Conservation (phyloP, 2,113 vertebrate genomes). For the Colossoma macropomum region DNA sequence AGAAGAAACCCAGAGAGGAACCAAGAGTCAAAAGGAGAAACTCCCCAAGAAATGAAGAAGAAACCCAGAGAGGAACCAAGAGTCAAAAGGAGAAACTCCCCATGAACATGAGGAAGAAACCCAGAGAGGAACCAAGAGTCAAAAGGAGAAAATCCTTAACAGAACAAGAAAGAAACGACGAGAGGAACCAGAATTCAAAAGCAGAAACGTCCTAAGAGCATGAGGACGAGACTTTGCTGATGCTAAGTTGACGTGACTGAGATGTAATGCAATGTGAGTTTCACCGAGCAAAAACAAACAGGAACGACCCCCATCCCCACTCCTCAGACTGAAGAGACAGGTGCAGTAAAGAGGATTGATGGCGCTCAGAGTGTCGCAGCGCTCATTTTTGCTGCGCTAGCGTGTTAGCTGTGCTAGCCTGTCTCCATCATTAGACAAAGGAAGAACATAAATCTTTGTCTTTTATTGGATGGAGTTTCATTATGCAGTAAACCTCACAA, state of each 20-base stretch:
- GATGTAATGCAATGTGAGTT: slow-evolving; percentile 22
- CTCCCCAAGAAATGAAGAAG: not conserved
- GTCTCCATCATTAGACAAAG: slow-evolving; percentile 12
- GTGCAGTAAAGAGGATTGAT: slow-evolving; percentile 33
- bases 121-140: not conserved
- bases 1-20: not conserved
- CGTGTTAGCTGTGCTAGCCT: slow-evolving; percentile 17
- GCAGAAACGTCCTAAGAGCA: not conserved
- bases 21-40: not conserved
- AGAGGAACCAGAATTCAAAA: not conserved
- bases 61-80: not conserved
- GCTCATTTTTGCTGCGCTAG: slow-evolving; percentile 36
- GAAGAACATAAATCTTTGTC: slow-evolving; percentile 7
- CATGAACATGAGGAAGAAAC: no score
- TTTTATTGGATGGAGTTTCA: not conserved
- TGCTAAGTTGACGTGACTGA: slow-evolving; percentile 1
- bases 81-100: no score
- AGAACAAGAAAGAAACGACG: not conserved
- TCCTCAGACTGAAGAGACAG: slow-evolving; percentile 5
- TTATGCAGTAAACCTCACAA: slow-evolving; percentile 17
- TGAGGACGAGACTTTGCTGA: not conserved
- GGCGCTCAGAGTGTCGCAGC: slow-evolving; percentile 27
- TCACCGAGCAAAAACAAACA: slow-evolving; percentile 40
- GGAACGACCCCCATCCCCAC: not conserved
- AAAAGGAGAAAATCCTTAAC: not conserved